Base-by-base conservation (phyloP, 2,888 invertebrate species). In the Fragum sueziense region DNA sequence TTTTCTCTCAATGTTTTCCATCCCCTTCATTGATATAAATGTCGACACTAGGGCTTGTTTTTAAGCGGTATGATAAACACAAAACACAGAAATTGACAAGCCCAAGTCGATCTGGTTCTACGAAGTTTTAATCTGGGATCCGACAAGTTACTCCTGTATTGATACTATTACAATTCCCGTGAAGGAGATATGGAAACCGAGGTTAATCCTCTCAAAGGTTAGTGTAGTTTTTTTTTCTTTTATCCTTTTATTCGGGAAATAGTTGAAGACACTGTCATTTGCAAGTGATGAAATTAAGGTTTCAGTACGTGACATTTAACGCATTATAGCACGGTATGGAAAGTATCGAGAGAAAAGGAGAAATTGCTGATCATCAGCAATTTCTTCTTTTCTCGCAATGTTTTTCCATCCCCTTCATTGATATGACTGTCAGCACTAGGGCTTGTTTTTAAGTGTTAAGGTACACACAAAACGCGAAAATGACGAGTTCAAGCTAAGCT, bases 151-250 rank as follows among this genome's bases (percentile, higher is more conserved):
- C 37, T 65, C 70, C 0, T 47, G 61, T 11, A 77, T 74, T 1
- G 59, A 72, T 9, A 41, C 59, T 4, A 57, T 84, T 22, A 84
- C 80, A 54, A 59, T 84, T 9, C 80, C 84, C 0, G 47, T 76
- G 9, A 59, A 70, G 4, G 67, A 84, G 52, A 77, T 84, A n/a
- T 84, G 84, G 84, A 74, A 57, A 33, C 84, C 84, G n/a, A 80
- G 76, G 31, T 31, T 84, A 6, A 80, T 84, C 22, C 76, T 84
- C 11, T 65, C 72, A 4, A 84, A 84, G 74, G 74, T 80, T 65
- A 25, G 54, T n/a, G 22, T n/a, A 20, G 14, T 47, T 3, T 47
- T 14, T 37, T 37, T 37, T 37, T 6, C 14, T 14, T 17, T n/a
- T n/a, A n/a, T n/a, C 17, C 17, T 41, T 14, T 41, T 41, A 41